These are phyloP conservation scores for Dusona sp. DNA, from an alignment of 2,888 invertebrate species.

Conservation along the genomic window DNA sequence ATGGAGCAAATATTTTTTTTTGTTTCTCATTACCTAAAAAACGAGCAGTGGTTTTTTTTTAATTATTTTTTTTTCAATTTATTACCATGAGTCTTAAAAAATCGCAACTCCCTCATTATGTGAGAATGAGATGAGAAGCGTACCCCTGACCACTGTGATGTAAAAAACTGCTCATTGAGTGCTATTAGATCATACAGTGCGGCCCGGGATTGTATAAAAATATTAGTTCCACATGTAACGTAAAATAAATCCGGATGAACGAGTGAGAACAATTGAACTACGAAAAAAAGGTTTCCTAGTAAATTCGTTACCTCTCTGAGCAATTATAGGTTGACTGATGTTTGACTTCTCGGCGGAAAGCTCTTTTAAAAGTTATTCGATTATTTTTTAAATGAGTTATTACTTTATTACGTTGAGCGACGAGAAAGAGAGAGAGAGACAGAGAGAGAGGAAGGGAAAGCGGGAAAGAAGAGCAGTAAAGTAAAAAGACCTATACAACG, in stretches of 20 bases:
- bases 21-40: conserved; percentile 13
- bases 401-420: conserved; percentile 48
- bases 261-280: not conserved
- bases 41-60: not conserved
- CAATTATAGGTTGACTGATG: conserved; percentile 24
- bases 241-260: not conserved
- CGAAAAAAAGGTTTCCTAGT: not conserved
- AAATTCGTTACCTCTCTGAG: conserved; percentile 12
- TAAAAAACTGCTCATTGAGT: not conserved
- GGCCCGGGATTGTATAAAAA: not conserved
- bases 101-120: not conserved
- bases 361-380: conserved; percentile 56
- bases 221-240: not conserved
- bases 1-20: conserved; percentile 12
- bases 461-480: not conserved
- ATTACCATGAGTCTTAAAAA: not conserved
- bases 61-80: not conserved
- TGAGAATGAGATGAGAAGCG: not conserved
- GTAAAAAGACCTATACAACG: conserved; percentile 15
- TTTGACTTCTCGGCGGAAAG: conserved; percentile 12
- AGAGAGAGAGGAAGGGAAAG: not conserved
- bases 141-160: not conserved
- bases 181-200: not conserved
- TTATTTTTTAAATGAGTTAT: conserved; percentile 58
- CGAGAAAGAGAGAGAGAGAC: not conserved